Conservation (phyloP, 1,140 invertebrate genomes). For the Latrodectus geometricus region DNA sequence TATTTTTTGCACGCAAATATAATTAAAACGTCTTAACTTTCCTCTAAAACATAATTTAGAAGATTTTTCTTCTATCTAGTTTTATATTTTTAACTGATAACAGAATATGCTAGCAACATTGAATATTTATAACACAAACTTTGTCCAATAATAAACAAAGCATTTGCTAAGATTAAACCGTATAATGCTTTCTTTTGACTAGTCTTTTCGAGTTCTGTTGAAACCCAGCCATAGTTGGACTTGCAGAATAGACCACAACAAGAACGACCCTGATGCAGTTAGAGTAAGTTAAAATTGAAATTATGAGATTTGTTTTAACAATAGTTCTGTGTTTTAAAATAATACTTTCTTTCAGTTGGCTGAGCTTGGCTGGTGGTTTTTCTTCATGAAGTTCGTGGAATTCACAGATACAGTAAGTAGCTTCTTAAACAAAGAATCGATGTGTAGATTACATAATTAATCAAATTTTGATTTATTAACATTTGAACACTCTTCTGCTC, state of each 20-base stretch:
- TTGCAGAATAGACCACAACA: conserved; percentile 32
- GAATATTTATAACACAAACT: no score
- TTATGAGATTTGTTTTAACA: neutral
- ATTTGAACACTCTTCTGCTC: no score
- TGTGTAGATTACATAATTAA: no score
- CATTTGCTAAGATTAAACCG: neutral
- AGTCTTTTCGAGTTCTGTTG: conserved; percentile 35
- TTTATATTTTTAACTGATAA: no score
- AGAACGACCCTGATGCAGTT: conserved; percentile 33
- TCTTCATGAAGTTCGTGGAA: conserved; percentile 95
- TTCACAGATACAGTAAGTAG: conserved; percentile 88
- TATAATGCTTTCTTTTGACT: neutral
- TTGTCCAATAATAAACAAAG: no score
- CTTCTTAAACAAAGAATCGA: no score
- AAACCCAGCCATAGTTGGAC: conserved; percentile 11
- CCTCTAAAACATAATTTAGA: no score
- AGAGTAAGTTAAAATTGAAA: conserved; percentile 17
- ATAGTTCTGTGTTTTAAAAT: neutral
- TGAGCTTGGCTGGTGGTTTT: conserved; percentile 91
- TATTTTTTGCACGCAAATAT: no score
- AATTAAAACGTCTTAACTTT: no score
- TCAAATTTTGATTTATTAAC: no score
- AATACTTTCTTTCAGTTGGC: conserved; percentile 28
- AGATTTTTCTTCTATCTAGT: no score
- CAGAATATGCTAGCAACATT: no score